These are phyloP conservation scores for Pomacea maculata DNA, from an alignment of 1,140 invertebrate species.

Conservation along the genomic window DNA sequence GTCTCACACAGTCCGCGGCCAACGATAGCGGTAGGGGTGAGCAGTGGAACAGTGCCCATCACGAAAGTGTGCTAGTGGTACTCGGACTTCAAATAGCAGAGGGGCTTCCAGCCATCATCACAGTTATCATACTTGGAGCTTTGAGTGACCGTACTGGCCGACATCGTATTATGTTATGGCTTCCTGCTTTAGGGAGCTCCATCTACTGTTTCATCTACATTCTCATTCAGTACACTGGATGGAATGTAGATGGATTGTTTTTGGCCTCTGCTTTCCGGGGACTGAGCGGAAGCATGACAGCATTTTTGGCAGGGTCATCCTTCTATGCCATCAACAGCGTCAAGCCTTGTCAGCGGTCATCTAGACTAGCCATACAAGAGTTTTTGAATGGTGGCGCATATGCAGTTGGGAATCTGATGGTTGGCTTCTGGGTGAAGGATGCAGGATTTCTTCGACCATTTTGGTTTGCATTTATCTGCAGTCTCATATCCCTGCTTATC, in stretches of 20 bases:
- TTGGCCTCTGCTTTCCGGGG: slow-evolving; percentile 59
- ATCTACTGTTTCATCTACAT: slow-evolving; percentile 58
- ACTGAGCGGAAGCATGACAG: slow-evolving; percentile 59
- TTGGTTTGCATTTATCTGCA: slow-evolving; percentile 57
- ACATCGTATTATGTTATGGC: slow-evolving; percentile 54
- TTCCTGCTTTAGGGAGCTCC: slow-evolving; percentile 52
- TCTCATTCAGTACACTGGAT: slow-evolving; percentile 56
- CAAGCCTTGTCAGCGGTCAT: slow-evolving; percentile 50
- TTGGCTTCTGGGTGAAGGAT: slow-evolving; percentile 58
- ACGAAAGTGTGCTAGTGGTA: slow-evolving; percentile 50
- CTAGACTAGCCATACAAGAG: slow-evolving; percentile 57
- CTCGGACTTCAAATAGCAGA: slow-evolving; percentile 58
- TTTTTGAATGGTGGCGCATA: slow-evolving; percentile 58
- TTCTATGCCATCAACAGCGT: slow-evolving; percentile 57
- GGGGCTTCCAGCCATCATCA: slow-evolving; percentile 56
- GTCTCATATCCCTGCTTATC: slow-evolving; percentile 52
- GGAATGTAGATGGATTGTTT: slow-evolving; percentile 59
- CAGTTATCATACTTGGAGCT: slow-evolving; percentile 57
- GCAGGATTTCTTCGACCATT: slow-evolving; percentile 55
- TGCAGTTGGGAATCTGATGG: slow-evolving; percentile 61
- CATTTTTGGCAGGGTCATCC: slow-evolving; percentile 55
- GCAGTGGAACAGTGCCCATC: slow-evolving; percentile 45
- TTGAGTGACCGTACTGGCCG: slow-evolving; percentile 57
- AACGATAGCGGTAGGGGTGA: slow-evolving; percentile 24
- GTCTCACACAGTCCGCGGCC: slow-evolving; percentile 16